Evolutionary conservation across 2,797 vertebrate genomes (phyloP), one percentile per base, ranked within the genome.

Genomic region (Labroides dimidiatus): DNA sequence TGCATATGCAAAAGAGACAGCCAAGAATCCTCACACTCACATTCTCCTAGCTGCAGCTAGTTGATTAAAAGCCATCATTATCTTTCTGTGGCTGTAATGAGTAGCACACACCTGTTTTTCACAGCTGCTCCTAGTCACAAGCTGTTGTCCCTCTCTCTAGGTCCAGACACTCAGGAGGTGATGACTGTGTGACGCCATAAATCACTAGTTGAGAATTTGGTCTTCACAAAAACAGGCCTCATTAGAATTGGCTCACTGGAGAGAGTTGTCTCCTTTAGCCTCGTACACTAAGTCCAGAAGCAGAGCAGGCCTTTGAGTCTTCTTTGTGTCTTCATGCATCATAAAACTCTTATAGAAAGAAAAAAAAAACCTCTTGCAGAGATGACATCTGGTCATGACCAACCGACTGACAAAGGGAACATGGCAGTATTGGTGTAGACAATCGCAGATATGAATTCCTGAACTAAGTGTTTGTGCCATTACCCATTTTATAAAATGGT

Each of bases 51-150:
- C 52, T 16, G 39, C 16, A 42, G 51, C 47, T 59, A 9, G 81
- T 39, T 84, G 84, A 90, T 87, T 89, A 86, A 88, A 86, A 86
- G 69, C 72, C 66, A 60, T 88, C 78, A 75, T 87, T 87, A 84
- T 76, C 66, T 60, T 27, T 13, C 69, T 69, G 41, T 56, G 72
- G 75, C 62, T 24, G 1, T 87, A 89, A 87, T 85, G 87, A 87
- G 87, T 80, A 83, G 63, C 84, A 52, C 89, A 87, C 92, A 92
- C 92, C 91, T 93, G 89, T 89, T 87, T 82, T 57, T 56, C 65
- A 71, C 91, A 91, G 84, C 90, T 92, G 91, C 71, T 89, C 66
- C 58, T 19, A 9, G 75, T 85, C 87, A 77, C 87, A 85, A 89
- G 88, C 89, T 81, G 84, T 61, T 55, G 58, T 80, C 82, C 81